Base-by-base conservation (phyloP, 2,888 invertebrate species). In the Zhuqinia jingwanae region DNA sequence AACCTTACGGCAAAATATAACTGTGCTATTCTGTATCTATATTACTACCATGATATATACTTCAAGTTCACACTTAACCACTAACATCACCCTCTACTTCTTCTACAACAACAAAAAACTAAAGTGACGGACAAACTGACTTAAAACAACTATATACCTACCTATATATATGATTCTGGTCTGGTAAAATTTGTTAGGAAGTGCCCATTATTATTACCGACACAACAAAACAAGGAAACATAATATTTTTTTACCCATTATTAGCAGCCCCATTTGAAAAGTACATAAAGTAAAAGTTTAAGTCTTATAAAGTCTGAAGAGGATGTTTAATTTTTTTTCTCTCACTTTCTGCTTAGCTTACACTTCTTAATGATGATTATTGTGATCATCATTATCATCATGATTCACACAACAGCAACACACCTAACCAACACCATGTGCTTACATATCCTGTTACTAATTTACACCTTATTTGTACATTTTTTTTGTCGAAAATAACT, bases 311-410 rank as follows among this genome's bases (percentile, higher is more conserved):
- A 60, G 22, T 17, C n/a, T 5, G 36, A 36, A 3, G 36, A 36
- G 36, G 36, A 36, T 6, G 36, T 36, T 36, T 36, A 36, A 36
- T 36, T 6, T 3, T 36, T 36, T 36, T 36, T n/a, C 8, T 47
- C 50, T 50, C 70, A 50, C 70, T 70, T 70, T 65, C 70, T 50
- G 70, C 70, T 70, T n/a, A 47, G 50, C 70, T 50, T 70, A 70
- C 68, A 68, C 68, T 42, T 68, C 45, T 13, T 45, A 68, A 45
- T 68, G 45, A 68, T 15, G 17, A 45, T 42, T 20, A 42, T 42
- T 36, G 36, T 27, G 30, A 63, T 15, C 36, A 36, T 42, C n/a
- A 42, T 65, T 42, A 30, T 6, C 36, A 17, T 36, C 6, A 15
- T 47, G 25, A 15, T 68, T 22, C 68, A 68, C 22, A 20, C 25